A percentile compares a stretch with the other conserved stretches of the same genome.
phyloP scores from a whole-genome alignment of 2,888 invertebrate species.

The Oxytorus armatus region DNA sequence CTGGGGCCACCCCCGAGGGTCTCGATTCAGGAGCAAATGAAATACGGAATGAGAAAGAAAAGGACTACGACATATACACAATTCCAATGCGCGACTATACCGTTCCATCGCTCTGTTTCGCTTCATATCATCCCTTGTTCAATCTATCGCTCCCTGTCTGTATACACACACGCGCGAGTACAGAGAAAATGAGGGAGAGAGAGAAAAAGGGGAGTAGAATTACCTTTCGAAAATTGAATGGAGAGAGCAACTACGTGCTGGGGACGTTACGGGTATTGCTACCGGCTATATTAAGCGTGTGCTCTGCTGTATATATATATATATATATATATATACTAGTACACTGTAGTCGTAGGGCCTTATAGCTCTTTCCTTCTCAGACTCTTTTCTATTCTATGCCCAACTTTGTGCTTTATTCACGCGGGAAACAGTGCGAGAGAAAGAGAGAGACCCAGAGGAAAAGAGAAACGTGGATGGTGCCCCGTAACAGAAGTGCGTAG shows the following conservation, averaged over 20 bases:
- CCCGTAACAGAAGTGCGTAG: conserved; percentile 78
- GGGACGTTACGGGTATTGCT: conserved; percentile 55
- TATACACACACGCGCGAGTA: conserved; percentile 28
- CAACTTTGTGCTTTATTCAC: conserved; percentile 43
- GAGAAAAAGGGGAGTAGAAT: conserved; percentile 75
- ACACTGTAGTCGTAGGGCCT: conserved; percentile 43
- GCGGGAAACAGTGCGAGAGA: conserved; percentile 53
- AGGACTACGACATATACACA: conserved; percentile 7
- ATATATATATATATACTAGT: conserved; percentile 30
- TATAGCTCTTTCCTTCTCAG: conserved; percentile 39
- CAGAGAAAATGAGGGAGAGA: conserved; percentile 56
- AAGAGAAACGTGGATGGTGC: conserved; percentile 67
- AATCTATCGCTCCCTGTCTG: background rate
- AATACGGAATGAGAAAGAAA: conserved; percentile 43
- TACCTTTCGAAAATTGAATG: conserved; percentile 77
- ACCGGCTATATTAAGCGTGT: conserved; percentile 67
- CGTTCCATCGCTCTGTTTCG: conserved; percentile 35
- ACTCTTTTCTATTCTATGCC: conserved; percentile 52
- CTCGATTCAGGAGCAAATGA: conserved; percentile 45
- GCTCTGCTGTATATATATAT: conserved; percentile 46
- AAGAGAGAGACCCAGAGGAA: conserved; percentile 60
- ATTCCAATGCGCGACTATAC: conserved; percentile 37
- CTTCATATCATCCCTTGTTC: conserved; percentile 12
- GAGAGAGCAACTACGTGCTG: conserved; percentile 72
- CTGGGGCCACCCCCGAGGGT: conserved; percentile 63